Percentiles rank a stretch among this genome's conserved stretches.
Evolutionary conservation across 2,113 vertebrate species (phyloP).

Genomic region (Cinclus mexicanus): DNA sequence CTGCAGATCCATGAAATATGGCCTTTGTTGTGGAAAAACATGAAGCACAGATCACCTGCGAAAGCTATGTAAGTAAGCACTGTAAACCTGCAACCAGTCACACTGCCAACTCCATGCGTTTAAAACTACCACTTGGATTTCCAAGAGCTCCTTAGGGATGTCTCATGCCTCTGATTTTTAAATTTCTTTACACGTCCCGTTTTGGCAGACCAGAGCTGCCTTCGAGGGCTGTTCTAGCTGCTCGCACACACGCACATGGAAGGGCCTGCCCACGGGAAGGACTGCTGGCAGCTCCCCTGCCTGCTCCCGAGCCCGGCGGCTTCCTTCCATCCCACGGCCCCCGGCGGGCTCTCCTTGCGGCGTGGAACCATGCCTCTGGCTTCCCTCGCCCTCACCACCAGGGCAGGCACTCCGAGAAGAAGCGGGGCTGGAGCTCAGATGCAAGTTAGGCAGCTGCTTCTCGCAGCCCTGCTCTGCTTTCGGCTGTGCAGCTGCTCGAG

Average conservation of each 20-base stretch:
- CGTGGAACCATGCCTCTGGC: neutral
- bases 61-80: rapidly evolving
- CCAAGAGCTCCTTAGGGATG: neutral
- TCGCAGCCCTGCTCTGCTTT: rapidly evolving
- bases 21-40: neutral
- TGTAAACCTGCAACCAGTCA: neutral
- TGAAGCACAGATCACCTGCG: neutral
- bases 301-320: rapidly evolving
- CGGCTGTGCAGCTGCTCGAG: neutral
- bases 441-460: neutral
- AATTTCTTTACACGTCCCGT: neutral
- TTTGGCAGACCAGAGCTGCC: neutral
- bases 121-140: neutral
- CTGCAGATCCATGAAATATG: rapidly evolving
- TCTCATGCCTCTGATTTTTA: neutral
- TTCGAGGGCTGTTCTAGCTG: neutral
- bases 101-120: rapidly evolving
- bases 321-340: rapidly evolving
- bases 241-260: no score
- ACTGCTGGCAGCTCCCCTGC: neutral
- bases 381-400: neutral
- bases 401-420: rapidly evolving
- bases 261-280: no score
- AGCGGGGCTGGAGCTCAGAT: neutral
- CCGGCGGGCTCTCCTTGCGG: rapidly evolving